A percentile compares a stretch with the other conserved stretches of the same genome.
Evolutionary conservation across 2,113 vertebrate genomes (phyloP).

Genomic region (Ifrita kowaldi): DNA sequence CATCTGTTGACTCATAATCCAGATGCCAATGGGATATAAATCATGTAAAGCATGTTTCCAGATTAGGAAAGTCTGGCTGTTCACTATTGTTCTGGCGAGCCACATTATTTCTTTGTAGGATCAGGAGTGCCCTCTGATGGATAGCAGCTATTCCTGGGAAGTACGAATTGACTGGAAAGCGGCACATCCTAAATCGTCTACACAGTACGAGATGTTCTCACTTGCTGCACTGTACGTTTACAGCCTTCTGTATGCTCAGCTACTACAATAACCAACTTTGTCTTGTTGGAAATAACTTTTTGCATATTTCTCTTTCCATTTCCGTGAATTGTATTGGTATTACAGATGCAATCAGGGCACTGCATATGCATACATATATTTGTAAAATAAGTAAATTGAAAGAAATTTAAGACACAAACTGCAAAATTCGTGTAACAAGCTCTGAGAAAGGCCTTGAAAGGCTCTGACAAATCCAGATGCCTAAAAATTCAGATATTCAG

Average conservation of each 20-base stretch:
- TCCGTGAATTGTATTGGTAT: neutral
- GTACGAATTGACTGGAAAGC: neutral
- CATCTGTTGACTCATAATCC: conserved; percentile 70
- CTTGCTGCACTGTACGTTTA: neutral
- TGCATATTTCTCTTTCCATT: neutral
- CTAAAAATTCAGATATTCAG: neutral
- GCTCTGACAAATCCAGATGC: neutral
- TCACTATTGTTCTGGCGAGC: neutral
- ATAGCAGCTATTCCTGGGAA: neutral
- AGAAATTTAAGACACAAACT: neutral
- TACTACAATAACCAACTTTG: neutral
- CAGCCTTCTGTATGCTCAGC: neutral
- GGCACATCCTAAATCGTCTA: neutral
- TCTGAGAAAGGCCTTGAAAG: neutral
- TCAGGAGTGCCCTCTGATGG: conserved; percentile 69
- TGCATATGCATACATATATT: neutral
- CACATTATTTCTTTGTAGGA: conserved; percentile 24
- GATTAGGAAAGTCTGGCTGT: conserved; percentile 33
- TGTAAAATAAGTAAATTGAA: neutral
- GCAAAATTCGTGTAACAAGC: neutral
- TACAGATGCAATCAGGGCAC: neutral
- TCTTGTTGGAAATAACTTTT: neutral
- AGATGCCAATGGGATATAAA: conserved; percentile 67
- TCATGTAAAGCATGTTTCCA: conserved; percentile 52
- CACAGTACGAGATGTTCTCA: neutral